Conservation (phyloP, 2,888 invertebrate species). For the Tipula helvola region DNA sequence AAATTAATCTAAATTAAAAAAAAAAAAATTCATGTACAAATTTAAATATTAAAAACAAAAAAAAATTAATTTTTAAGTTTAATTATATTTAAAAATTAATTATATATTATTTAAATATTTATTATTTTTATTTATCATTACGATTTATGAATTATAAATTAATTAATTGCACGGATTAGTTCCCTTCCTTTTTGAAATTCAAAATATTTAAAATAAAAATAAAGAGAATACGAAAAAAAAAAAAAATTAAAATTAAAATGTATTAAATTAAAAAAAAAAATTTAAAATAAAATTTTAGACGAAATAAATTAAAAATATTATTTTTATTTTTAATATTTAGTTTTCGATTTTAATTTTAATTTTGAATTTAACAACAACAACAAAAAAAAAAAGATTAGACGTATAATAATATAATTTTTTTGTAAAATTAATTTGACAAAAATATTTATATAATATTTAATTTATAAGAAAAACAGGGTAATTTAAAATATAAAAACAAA, state of each 20-base stretch:
- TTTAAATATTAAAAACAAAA: neutral
- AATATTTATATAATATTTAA: neutral
- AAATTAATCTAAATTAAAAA: neutral
- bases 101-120: neutral
- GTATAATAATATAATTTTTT: neutral
- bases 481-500: neutral
- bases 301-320: neutral
- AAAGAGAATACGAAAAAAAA: neutral
- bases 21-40: conserved; percentile 4
- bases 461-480: conserved; percentile 4
- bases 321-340: neutral
- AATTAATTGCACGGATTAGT: conserved; percentile 10
- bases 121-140: neutral
- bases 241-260: neutral
- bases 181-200: conserved; percentile 10
- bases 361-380: neutral
- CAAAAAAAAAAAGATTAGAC: neutral
- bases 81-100: neutral
- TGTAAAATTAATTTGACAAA: neutral
- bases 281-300: neutral
- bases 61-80: neutral
- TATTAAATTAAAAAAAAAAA: neutral
- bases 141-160: neutral
- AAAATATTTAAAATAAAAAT: conserved; percentile 1
- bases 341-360: neutral